A percentile compares a stretch with the other conserved stretches of the same genome.
These are phyloP conservation scores for Drosophila flavopinicola DNA, from an alignment of 2,888 invertebrate species.

Conservation along the genomic window DNA sequence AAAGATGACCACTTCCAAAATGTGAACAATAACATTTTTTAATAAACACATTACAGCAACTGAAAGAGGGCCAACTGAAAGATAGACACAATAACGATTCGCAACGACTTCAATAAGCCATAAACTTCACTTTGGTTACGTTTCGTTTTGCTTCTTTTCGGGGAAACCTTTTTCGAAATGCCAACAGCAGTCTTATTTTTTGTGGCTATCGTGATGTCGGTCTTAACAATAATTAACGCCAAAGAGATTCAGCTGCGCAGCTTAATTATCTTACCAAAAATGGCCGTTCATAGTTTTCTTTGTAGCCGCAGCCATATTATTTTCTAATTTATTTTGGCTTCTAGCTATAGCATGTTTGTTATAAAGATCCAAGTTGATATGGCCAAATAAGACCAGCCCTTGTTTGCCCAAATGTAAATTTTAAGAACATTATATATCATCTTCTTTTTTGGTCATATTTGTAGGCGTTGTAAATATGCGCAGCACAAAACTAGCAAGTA, in stretches of 20 bases:
- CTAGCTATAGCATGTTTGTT: slow-evolving; percentile 17
- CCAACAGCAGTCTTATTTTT: slow-evolving; percentile 22
- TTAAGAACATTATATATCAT: slow-evolving; percentile 49
- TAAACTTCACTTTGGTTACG: slow-evolving; percentile 19
- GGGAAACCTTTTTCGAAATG: slow-evolving; percentile 61
- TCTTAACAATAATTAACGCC: slow-evolving; percentile 58
- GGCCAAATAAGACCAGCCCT: slow-evolving; percentile 19
- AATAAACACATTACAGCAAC: slow-evolving; percentile 74
- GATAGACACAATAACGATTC: slow-evolving; percentile 56
- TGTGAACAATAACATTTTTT: slow-evolving; percentile 68
- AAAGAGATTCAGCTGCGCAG: slow-evolving; percentile 33
- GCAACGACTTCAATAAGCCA: slow-evolving; percentile 56
- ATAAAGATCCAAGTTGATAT: slow-evolving; percentile 5
- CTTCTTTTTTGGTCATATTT: slow-evolving; percentile 22
- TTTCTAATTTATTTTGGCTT: slow-evolving; percentile 17
- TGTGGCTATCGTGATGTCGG: slow-evolving; percentile 35
- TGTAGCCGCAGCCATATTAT: not conserved
- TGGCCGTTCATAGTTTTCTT: slow-evolving; percentile 18
- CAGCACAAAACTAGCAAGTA: not conserved
- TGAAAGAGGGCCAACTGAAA: slow-evolving; percentile 49
- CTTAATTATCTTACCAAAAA: slow-evolving; percentile 53
- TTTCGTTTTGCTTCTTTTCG: not conserved
- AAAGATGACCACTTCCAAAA: slow-evolving; percentile 57
- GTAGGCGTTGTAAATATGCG: slow-evolving; percentile 22
- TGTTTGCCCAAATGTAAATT: slow-evolving; percentile 22